Conservation (phyloP, 2,113 vertebrate genomes). For the Tautogolabrus adspersus region DNA sequence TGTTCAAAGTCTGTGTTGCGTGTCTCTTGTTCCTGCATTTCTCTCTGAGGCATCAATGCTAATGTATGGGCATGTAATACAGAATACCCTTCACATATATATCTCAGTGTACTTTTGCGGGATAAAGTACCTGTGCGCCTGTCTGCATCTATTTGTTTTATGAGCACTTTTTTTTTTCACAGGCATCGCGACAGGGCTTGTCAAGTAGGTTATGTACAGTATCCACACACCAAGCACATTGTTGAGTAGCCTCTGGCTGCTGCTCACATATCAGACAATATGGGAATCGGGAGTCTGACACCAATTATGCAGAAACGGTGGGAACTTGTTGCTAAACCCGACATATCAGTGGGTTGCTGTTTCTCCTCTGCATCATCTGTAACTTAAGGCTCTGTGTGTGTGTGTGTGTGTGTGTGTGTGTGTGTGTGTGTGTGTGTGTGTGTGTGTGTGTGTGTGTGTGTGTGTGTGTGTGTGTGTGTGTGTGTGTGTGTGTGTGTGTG, state of each 20-base stretch:
- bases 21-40: neutral
- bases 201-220: constrained; percentile 68
- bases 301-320: constrained; percentile 78
- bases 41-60: neutral
- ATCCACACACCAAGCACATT: constrained; percentile 47
- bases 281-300: constrained; percentile 74
- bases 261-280: constrained; percentile 68
- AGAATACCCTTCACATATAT: constrained; percentile 22
- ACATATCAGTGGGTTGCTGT: constrained; percentile 66
- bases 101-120: constrained; percentile 30
- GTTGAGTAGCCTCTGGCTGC: constrained; percentile 64
- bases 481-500: constrained; percentile 21
- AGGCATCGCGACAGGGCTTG: constrained; percentile 50
- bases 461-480: constrained; percentile 16
- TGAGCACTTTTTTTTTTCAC: constrained; percentile 33
- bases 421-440: constrained; percentile 18
- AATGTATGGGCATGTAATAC: constrained; percentile 7
- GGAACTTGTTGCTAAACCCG: constrained; percentile 71
- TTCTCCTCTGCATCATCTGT: constrained; percentile 61
- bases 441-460: constrained; percentile 16
- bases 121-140: constrained; percentile 17
- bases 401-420: constrained; percentile 8
- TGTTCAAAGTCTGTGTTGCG: neutral
- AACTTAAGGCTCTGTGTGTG: constrained; percentile 52
- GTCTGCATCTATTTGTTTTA: constrained; percentile 55